phyloP scores from a whole-genome alignment of 2,797 vertebrate genomes.

The Synanceia verrucosa region DNA sequence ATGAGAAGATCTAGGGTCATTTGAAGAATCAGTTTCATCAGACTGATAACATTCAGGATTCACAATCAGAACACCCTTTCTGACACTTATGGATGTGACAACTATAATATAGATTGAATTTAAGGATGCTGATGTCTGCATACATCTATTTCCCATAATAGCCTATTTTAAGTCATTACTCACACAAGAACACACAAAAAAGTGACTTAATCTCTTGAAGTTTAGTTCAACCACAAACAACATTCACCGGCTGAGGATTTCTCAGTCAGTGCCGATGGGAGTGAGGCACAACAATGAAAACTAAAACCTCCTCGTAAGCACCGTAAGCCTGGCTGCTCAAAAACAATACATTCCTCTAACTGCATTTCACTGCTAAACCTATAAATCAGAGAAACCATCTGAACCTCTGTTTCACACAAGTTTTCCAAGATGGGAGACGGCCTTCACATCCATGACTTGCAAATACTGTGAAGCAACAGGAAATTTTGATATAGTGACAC shows the following conservation, averaged over 20 bases:
- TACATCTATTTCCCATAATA: not conserved
- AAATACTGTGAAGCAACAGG: slow-evolving; percentile 24
- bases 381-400: slow-evolving; percentile 60
- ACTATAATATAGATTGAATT: not conserved
- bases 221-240: slow-evolving; percentile 42
- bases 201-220: not conserved
- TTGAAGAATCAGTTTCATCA: no score
- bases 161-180: not conserved
- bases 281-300: slow-evolving; percentile 45
- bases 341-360: slow-evolving; percentile 80
- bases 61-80: no score
- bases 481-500: slow-evolving; percentile 40
- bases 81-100: not conserved
- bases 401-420: slow-evolving; percentile 36
- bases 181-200: not conserved
- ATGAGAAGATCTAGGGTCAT: not conserved
- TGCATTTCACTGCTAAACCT: slow-evolving; percentile 47
- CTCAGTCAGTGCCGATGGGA: slow-evolving; percentile 33
- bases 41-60: no score
- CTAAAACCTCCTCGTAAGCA: slow-evolving; percentile 47
- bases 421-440: slow-evolving; percentile 29
- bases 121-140: not conserved
- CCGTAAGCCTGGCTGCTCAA: slow-evolving; percentile 74
- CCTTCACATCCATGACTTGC: slow-evolving; percentile 49
- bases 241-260: slow-evolving; percentile 28